phyloP scores from a whole-genome alignment of 64 coral and sea anemone species.

The Acropora tenuis region DNA sequence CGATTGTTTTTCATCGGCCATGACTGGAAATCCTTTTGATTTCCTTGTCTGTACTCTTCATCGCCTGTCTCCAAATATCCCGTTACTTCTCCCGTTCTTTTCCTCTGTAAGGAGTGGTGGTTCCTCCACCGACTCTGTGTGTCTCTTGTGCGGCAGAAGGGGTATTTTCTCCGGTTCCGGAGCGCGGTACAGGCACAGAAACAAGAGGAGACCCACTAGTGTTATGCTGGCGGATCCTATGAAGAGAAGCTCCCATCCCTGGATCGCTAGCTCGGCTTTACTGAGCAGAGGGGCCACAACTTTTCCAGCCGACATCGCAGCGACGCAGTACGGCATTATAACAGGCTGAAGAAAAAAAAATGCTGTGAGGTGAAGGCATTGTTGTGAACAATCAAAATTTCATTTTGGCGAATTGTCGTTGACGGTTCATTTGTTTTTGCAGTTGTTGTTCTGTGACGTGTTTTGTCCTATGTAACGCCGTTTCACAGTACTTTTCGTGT shows the following conservation, averaged over 20 bases:
- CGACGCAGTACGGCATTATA: conserved; percentile 73
- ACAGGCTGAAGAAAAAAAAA: conserved; percentile 58
- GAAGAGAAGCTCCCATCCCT: conserved; percentile 73
- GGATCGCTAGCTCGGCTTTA: conserved; percentile 49
- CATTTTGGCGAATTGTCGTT: not conserved
- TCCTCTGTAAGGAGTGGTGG: not conserved
- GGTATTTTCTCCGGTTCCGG: conserved; percentile 52
- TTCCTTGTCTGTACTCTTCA: not conserved
- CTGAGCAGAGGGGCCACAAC: conserved; percentile 66
- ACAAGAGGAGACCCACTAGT: conserved; percentile 25
- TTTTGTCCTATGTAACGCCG: not conserved
- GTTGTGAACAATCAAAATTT: not conserved
- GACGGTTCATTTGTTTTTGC: not conserved
- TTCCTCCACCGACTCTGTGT: not conserved
- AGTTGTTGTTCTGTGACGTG: not conserved
- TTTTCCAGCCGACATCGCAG: conserved; percentile 74
- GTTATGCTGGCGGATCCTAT: conserved; percentile 40
- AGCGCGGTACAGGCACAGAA: conserved; percentile 56
- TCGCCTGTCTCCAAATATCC: not conserved
- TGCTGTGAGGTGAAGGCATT: not conserved
- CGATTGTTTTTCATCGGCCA: not conserved
- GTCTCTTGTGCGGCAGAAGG: conserved; percentile 12
- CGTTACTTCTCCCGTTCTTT: not conserved
- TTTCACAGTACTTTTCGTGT: not conserved
- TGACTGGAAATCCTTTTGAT: not conserved